Base-by-base conservation (phyloP, 2,888 invertebrate genomes). In the Girardia tigrina region DNA sequence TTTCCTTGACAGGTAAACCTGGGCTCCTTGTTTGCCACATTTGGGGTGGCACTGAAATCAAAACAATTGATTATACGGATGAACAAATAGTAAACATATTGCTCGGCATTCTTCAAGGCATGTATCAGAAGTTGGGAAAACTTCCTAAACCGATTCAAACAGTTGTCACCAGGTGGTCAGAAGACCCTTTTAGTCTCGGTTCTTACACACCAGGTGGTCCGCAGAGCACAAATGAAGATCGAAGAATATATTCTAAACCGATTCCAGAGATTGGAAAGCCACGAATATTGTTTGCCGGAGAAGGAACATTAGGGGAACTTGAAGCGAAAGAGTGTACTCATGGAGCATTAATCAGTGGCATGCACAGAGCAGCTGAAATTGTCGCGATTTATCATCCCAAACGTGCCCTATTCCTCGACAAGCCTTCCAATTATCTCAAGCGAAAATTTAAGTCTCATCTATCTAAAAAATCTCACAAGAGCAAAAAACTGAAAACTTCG, bases 271-370 rank as follows among this genome's bases (percentile, higher is more conserved):
- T 6, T 6, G 71, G 71, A 2, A 4, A 0, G 0, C 29, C 42
- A 14, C 74, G 4, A 8, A 29, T 74, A 29, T 28, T 69, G 1
- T 74, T 74, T 74, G 74, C 74, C 23, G 74, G 74, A 1, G 74
- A 74, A 74, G 74, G 56, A 20, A 74, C 74, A 12, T 20, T 74
- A 4, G 56, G 56, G 6, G 56, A 56, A n/a, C 23, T 56, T 56
- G 56, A 72, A 29, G 72, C 72, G 2, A 28, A 72, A 72, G 72
- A 77, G 36, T 77, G 77, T 28, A 77, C 77, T 56, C 77, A 77
- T 28, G 77, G 77, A 20, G 77, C 77, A n/a, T 78, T 77, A 26
- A 73, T 77, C 42, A 73, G 73, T 23, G 77, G 77, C n/a, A 28
- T 77, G 8, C 56, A 77, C 16, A 23, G 56, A 23, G 74, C 74